Conservation (phyloP, 2,797 vertebrate genomes). For the Ceyx erithaca region DNA sequence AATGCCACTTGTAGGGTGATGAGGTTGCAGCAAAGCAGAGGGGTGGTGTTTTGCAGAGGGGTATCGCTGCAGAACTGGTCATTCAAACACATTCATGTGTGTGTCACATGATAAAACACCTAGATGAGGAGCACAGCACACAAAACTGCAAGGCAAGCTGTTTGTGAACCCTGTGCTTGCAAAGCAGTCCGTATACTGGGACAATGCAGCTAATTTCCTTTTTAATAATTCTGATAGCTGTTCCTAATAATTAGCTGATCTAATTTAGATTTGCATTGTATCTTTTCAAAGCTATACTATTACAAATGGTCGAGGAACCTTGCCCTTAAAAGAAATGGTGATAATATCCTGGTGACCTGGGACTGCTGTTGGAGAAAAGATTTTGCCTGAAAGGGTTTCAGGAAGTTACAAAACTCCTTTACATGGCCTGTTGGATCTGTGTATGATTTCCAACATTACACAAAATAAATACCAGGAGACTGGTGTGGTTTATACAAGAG, state of each 20-base stretch:
- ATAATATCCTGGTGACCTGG: slow-evolving; percentile 49
- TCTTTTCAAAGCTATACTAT: background rate
- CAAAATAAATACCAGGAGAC: slow-evolving; percentile 90
- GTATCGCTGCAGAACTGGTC: accelerated
- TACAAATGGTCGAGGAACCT: background rate
- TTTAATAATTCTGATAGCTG: background rate
- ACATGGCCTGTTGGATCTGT: slow-evolving; percentile 77
- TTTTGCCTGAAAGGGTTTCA: slow-evolving; percentile 74
- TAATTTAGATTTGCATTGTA: slow-evolving; percentile 22
- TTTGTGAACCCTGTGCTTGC: background rate
- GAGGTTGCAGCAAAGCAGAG: background rate
- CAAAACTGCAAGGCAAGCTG: background rate
- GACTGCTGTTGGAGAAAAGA: slow-evolving; percentile 63
- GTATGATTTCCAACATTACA: slow-evolving; percentile 82
- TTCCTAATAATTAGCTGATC: slow-evolving; percentile 36
- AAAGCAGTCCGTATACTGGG: background rate
- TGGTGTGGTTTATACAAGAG: slow-evolving; percentile 88
- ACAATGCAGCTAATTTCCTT: background rate
- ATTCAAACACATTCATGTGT: background rate
- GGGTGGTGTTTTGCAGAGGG: background rate
- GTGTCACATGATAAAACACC: background rate
- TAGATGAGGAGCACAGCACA: background rate
- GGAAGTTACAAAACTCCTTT: slow-evolving; percentile 81
- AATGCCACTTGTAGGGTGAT: no score
- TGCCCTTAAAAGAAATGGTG: slow-evolving; percentile 3